phyloP scores from a whole-genome alignment of 2,888 invertebrate species.

The Automeris io region DNA sequence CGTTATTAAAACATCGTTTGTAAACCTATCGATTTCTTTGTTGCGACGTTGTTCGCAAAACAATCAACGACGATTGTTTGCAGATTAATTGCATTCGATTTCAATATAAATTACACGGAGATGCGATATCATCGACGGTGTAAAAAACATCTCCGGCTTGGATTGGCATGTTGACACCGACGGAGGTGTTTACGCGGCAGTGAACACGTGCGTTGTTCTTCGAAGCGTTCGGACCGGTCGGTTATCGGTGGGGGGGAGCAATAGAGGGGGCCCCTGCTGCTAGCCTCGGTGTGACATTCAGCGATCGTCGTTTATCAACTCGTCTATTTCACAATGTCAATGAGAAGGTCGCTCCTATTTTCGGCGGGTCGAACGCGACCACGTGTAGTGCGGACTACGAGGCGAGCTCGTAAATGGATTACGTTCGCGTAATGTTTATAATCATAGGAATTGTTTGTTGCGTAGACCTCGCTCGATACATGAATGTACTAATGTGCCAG shows the following conservation, averaged over 20 bases:
- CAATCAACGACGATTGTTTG: slow-evolving; percentile 35
- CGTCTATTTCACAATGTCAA: slow-evolving; percentile 77
- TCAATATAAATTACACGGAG: slow-evolving; percentile 7
- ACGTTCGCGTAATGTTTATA: neutral
- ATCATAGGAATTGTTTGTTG: neutral
- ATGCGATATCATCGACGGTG: neutral
- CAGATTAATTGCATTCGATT: slow-evolving; percentile 35
- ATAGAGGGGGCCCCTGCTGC: slow-evolving; percentile 57
- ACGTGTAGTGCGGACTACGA: slow-evolving; percentile 36
- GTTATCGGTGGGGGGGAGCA: slow-evolving; percentile 42
- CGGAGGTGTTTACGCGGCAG: slow-evolving; percentile 35
- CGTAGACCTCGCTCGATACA: slow-evolving; percentile 2
- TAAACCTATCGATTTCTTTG: slow-evolving; percentile 3
- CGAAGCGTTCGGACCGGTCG: slow-evolving; percentile 24
- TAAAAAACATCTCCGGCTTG: slow-evolving; percentile 20
- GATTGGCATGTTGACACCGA: slow-evolving; percentile 18
- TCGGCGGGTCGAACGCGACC: slow-evolving; percentile 35
- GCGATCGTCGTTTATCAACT: slow-evolving; percentile 71
- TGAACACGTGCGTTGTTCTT: slow-evolving; percentile 38
- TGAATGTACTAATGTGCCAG: slow-evolving; percentile 49
- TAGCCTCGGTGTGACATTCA: slow-evolving; percentile 73
- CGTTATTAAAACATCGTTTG: slow-evolving; percentile 1
- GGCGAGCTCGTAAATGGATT: slow-evolving; percentile 1
- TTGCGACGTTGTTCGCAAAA: slow-evolving; percentile 13
- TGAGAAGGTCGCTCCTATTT: slow-evolving; percentile 75